These are phyloP conservation scores for Amniataba percoides DNA, from an alignment of 2,797 vertebrate species.

Conservation along the genomic window DNA sequence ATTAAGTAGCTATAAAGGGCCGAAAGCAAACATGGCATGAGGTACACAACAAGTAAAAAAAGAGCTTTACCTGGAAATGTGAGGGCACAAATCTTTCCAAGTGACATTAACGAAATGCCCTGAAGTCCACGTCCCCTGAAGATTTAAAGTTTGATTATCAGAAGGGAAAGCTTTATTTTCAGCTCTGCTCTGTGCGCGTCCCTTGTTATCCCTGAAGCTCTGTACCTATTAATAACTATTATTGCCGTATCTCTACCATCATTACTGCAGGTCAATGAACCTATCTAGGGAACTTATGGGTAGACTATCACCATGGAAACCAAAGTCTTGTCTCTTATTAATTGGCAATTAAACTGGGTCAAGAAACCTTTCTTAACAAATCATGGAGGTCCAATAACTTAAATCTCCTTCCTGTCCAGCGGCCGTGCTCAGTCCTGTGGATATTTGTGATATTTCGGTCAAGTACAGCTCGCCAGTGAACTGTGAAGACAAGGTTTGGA, in stretches of 20 bases:
- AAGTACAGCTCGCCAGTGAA: neutral
- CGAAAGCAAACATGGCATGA: constrained; percentile 20
- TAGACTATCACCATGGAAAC: constrained; percentile 70
- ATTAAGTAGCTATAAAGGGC: constrained; percentile 65
- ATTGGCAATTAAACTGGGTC: constrained; percentile 80
- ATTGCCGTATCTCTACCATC: constrained; percentile 51
- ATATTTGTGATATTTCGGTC: constrained; percentile 21
- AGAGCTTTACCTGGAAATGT: constrained; percentile 25
- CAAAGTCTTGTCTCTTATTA: constrained; percentile 62
- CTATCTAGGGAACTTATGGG: constrained; percentile 55
- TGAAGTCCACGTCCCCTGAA: neutral
- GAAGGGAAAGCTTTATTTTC: constrained; percentile 40
- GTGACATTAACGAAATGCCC: constrained; percentile 24
- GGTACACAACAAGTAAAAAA: neutral
- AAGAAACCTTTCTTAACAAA: constrained; percentile 62
- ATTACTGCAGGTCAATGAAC: constrained; percentile 68
- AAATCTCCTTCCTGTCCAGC: constrained; percentile 5
- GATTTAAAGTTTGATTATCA: constrained; percentile 35
- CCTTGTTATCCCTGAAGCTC: constrained; percentile 16
- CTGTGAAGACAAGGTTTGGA: constrained; percentile 5
- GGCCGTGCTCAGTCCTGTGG: neutral
- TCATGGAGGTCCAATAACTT: constrained; percentile 40
- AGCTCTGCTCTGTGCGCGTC: constrained; percentile 7
- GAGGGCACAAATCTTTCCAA: constrained; percentile 6
- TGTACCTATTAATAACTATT: constrained; percentile 59